Conservation (phyloP, 1,140 invertebrate species). For the Caenorhabditis elegans region DNA sequence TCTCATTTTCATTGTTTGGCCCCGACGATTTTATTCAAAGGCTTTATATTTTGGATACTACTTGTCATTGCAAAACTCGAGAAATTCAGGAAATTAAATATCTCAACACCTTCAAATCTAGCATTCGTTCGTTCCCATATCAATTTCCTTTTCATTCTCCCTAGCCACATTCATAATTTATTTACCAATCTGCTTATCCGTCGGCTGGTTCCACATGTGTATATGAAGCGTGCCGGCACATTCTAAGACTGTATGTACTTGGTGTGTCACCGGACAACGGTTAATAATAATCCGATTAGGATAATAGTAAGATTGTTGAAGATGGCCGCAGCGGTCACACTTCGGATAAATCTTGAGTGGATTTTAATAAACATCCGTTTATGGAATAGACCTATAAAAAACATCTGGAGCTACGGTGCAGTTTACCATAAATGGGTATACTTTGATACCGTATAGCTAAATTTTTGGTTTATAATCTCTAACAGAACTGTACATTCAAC, state of each 20-base stretch:
- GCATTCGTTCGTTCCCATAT: neutral
- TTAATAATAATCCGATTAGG: slow-evolving; percentile 27
- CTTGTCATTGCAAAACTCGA: too few relatives aligned
- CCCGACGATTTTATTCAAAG: neutral
- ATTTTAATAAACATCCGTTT: neutral
- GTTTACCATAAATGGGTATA: too few relatives aligned
- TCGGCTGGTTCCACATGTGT: neutral
- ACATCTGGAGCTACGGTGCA: too few relatives aligned
- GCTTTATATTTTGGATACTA: too few relatives aligned
- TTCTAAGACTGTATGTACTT: slow-evolving; percentile 11
- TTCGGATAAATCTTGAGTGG: slow-evolving; percentile 13
- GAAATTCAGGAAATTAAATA: neutral
- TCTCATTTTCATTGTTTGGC: slow-evolving; percentile 11
- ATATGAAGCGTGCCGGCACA: slow-evolving; percentile 29
- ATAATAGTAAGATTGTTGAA: slow-evolving; percentile 22
- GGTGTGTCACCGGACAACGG: slow-evolving; percentile 4
- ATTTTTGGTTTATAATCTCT: too few relatives aligned
- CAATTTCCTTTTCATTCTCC: slow-evolving; percentile 1
- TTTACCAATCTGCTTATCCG: neutral
- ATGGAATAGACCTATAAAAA: too few relatives aligned
- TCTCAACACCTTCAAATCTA: neutral
- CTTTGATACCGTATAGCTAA: too few relatives aligned
- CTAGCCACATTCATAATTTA: neutral
- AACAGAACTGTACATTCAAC: too few relatives aligned
- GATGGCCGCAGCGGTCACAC: neutral